Conservation (phyloP, 2,888 invertebrate genomes). For the Latrodectus elegans region DNA sequence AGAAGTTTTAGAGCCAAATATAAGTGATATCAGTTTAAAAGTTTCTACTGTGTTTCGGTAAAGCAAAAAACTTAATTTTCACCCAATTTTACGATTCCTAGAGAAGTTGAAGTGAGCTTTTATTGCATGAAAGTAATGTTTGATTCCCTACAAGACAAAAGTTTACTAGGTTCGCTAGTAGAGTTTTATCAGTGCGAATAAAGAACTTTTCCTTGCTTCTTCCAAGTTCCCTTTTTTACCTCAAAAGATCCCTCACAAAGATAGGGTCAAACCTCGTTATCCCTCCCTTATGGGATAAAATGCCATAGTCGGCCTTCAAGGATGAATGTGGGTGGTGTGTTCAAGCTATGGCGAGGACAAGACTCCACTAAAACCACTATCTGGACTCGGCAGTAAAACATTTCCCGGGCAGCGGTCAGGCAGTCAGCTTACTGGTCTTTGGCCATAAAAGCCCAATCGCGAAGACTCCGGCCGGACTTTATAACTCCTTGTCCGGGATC, state of each 20-base stretch:
- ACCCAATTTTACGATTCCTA: neutral
- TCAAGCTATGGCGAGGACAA: neutral
- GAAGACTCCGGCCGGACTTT: neutral
- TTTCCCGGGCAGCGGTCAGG: neutral
- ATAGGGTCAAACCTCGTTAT: neutral
- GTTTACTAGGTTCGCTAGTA: neutral
- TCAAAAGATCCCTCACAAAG: neutral
- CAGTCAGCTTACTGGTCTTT: neutral
- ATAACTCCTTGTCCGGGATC: constrained; percentile 3
- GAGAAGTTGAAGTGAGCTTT: neutral
- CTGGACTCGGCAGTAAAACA: neutral
- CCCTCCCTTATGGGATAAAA: neutral
- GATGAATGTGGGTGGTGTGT: neutral
- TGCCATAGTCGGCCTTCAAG: neutral
- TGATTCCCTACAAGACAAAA: neutral
- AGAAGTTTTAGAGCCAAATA: too few species aligned
- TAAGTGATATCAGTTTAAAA: too few species aligned
- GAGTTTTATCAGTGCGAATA: neutral
- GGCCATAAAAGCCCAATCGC: neutral
- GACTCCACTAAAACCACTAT: neutral
- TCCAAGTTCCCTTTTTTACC: neutral
- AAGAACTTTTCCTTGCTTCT: neutral
- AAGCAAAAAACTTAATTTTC: neutral
- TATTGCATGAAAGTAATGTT: neutral
- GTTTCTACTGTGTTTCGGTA: too few species aligned